These are phyloP conservation scores for honey bee (Apis mellifera) DNA, from an alignment of 1,140 invertebrate species.

Conservation along the genomic window DNA sequence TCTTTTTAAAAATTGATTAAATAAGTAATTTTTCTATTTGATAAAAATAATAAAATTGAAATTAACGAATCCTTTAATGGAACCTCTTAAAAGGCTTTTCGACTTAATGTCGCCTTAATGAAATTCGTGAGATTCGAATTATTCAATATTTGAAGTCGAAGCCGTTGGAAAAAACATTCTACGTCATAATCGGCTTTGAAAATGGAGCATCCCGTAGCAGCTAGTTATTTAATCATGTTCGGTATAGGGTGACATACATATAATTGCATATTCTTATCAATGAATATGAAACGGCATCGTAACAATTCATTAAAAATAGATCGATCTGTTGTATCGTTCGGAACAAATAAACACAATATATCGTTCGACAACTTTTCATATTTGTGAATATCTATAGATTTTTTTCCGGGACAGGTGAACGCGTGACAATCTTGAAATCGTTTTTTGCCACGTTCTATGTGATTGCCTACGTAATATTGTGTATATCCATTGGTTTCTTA, in stretches of 20 bases:
- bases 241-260: slow-evolving; percentile 1
- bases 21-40: neutral
- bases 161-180: neutral
- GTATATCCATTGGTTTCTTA: slow-evolving; percentile 19
- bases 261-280: slow-evolving; percentile 26
- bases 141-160: neutral
- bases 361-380: neutral
- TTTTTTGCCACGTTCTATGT: neutral
- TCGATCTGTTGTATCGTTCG: neutral
- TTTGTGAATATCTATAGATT: neutral
- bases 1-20: neutral
- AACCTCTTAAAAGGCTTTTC: neutral
- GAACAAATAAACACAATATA: neutral
- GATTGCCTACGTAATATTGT: slow-evolving; percentile 12
- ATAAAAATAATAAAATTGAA: neutral
- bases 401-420: neutral
- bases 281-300: neutral
- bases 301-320: slow-evolving; percentile 20
- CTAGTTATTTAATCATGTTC: slow-evolving; percentile 29
- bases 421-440: neutral
- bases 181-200: slow-evolving; percentile 37
- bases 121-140: neutral
- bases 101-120: neutral
- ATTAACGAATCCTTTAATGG: neutral
- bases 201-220: slow-evolving; percentile 17